These are phyloP conservation scores for Brachirus orientalis DNA, from an alignment of 2,113 vertebrate species.

Conservation along the genomic window DNA sequence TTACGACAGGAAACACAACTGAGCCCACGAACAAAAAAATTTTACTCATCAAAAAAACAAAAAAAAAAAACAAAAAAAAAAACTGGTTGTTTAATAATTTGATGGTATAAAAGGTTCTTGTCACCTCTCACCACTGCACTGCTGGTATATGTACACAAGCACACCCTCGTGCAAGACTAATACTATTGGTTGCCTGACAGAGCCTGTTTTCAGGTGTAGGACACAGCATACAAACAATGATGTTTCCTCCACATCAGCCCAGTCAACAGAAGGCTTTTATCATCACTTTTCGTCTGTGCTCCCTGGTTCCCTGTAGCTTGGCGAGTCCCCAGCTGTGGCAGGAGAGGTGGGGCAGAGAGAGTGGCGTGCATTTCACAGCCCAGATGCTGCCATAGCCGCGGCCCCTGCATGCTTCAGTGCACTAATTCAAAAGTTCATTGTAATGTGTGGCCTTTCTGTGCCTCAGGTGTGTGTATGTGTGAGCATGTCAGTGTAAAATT, in stretches of 20 bases:
- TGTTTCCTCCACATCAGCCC: slow-evolving; percentile 42
- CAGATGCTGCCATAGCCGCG: slow-evolving; percentile 63
- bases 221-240: too few species aligned
- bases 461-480: slow-evolving; percentile 11
- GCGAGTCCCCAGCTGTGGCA: slow-evolving; percentile 70
- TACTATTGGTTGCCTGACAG: too few species aligned
- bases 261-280: slow-evolving; percentile 53
- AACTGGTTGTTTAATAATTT: too few species aligned
- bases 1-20: too few species aligned
- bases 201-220: too few species aligned
- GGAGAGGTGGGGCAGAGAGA: slow-evolving; percentile 32
- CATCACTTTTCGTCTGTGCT: slow-evolving; percentile 55
- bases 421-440: slow-evolving; percentile 60
- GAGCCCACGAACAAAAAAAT: too few species aligned
- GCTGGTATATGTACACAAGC: too few species aligned
- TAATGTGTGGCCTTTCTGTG: slow-evolving; percentile 57
- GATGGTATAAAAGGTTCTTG: too few species aligned
- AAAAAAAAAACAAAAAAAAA: too few species aligned
- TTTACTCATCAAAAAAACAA: too few species aligned
- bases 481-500: not conserved
- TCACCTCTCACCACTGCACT: too few species aligned
- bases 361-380: slow-evolving; percentile 42
- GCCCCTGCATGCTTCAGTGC: slow-evolving; percentile 59
- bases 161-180: too few species aligned
- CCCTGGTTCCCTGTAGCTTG: slow-evolving; percentile 45